phyloP scores from a whole-genome alignment of 2,888 invertebrate genomes.

The Calameuta pallipes region DNA sequence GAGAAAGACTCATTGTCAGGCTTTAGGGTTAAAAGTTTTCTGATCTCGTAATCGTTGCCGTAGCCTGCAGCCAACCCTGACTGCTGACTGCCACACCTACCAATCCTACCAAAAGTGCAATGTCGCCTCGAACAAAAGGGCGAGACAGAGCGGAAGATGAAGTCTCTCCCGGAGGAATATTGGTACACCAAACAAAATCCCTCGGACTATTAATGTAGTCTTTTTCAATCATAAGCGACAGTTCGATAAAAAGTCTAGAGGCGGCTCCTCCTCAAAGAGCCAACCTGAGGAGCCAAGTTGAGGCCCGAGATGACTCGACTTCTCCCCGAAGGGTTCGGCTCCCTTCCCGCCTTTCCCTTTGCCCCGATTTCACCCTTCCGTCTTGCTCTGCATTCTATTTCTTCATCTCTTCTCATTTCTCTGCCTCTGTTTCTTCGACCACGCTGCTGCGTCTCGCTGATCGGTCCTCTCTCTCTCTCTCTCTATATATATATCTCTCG shows the following conservation, averaged over 20 bases:
- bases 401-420: slow-evolving; percentile 21
- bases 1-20: neutral
- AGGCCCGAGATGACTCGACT: slow-evolving; percentile 62
- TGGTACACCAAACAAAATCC: neutral
- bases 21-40: neutral
- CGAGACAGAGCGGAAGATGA: slow-evolving; percentile 1
- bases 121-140: slow-evolving; percentile 3
- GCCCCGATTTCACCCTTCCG: neutral
- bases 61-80: neutral
- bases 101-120: slow-evolving; percentile 6
- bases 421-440: slow-evolving; percentile 7
- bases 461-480: neutral
- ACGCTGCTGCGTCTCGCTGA: neutral
- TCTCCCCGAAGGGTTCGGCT: slow-evolving; percentile 44
- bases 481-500: slow-evolving; percentile 8
- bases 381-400: neutral
- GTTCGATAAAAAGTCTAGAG: slow-evolving; percentile 61
- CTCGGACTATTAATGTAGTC: slow-evolving; percentile 55
- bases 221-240: slow-evolving; percentile 65
- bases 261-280: slow-evolving; percentile 60
- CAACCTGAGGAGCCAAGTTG: slow-evolving; percentile 21
- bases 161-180: neutral
- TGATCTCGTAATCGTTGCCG: neutral
- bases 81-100: neutral
- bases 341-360: slow-evolving; percentile 15